These are phyloP conservation scores for Anagrus nilaparvatae DNA, from an alignment of 1,140 invertebrate genomes.

Conservation along the genomic window DNA sequence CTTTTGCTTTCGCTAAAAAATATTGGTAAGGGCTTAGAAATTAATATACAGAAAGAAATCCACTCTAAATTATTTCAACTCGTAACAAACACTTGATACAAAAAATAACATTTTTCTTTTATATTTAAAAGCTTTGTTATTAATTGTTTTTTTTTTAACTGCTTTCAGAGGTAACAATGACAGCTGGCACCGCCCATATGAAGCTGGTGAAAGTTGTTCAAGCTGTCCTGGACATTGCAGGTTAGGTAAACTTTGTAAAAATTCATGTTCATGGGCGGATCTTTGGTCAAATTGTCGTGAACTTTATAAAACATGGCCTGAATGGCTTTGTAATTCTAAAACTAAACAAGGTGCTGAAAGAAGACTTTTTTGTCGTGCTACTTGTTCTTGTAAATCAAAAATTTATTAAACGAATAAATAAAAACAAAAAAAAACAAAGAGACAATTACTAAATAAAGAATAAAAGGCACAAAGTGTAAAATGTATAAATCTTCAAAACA, in stretches of 20 bases:
- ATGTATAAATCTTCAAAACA: background rate
- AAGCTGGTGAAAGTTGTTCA: conserved; percentile 50
- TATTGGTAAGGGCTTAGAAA: too few relatives aligned
- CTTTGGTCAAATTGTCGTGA: conserved; percentile 63
- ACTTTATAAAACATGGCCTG: conserved; percentile 45
- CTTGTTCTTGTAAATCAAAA: conserved; percentile 55
- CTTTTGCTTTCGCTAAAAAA: too few relatives aligned
- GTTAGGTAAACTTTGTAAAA: conserved; percentile 58
- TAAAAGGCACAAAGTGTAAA: conserved; percentile 1
- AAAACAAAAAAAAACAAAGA: too few relatives aligned
- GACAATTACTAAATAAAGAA: too few relatives aligned
- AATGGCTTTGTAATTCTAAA: conserved; percentile 52
- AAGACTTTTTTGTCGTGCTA: conserved; percentile 55
- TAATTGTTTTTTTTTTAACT: too few relatives aligned
- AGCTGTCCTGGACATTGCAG: conserved; percentile 55
- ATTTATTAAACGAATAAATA: too few relatives aligned
- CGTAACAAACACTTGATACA: too few relatives aligned
- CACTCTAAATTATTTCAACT: too few relatives aligned
- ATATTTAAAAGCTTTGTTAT: too few relatives aligned
- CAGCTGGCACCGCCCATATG: conserved; percentile 55
- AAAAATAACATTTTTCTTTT: too few relatives aligned
- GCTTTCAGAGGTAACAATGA: conserved; percentile 59
- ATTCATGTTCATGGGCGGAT: conserved; percentile 59
- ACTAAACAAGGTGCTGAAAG: conserved; percentile 46
- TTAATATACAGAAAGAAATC: too few relatives aligned